Evolutionary conservation across 2,797 vertebrate species (phyloP).

Genomic region (Champsocephalus gunnari): DNA sequence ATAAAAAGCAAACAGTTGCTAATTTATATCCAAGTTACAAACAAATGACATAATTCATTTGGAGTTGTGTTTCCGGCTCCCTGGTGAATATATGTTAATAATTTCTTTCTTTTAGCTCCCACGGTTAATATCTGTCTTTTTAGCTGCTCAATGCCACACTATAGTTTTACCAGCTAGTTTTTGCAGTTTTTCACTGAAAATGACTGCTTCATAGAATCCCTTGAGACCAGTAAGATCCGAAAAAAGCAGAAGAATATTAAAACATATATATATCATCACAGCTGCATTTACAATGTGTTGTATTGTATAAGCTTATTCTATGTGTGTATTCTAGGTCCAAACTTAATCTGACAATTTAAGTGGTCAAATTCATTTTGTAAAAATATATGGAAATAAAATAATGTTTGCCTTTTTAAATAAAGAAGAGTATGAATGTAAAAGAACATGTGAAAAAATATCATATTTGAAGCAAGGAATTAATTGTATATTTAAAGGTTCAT

Average conservation of each 20-base stretch:
- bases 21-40: not conserved
- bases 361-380: no score
- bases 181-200: constrained; percentile 1
- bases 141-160: not conserved
- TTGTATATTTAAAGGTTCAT: not conserved
- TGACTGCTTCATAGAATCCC: not conserved
- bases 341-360: not conserved
- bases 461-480: not conserved
- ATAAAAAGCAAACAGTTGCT: no score
- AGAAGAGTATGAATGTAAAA: not conserved
- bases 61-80: not conserved
- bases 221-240: not conserved
- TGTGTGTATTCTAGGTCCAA: not conserved
- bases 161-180: not conserved
- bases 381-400: not conserved
- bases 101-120: not conserved
- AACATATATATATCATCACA: not conserved
- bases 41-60: not conserved
- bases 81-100: not conserved
- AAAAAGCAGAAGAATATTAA: no score
- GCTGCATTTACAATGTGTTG: not conserved
- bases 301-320: not conserved
- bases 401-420: not conserved
- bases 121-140: not conserved
- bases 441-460: no score